phyloP scores from a whole-genome alignment of 1,140 invertebrate species.

The Papilio dardanus region DNA sequence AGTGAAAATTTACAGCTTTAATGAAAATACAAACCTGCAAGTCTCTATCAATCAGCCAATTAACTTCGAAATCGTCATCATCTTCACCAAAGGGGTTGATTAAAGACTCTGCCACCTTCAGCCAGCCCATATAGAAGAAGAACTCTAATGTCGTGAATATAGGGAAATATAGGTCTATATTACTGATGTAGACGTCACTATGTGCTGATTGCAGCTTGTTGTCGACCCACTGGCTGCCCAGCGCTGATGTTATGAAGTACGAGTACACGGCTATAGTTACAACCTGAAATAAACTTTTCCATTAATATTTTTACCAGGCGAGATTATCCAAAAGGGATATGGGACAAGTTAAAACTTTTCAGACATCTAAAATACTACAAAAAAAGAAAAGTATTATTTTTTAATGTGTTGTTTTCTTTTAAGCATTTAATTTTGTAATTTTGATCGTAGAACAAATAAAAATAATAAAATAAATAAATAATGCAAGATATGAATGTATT shows the following conservation, averaged over 20 bases:
- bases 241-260: conserved; percentile 92
- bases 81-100: conserved; percentile 96
- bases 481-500: background rate
- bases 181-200: conserved; percentile 73
- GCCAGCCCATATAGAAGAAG: conserved; percentile 96
- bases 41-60: conserved; percentile 95
- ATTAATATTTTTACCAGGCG: background rate
- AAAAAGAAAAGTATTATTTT: no score
- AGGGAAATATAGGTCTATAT: conserved; percentile 92
- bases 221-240: conserved; percentile 92
- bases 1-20: background rate
- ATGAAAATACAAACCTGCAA: conserved; percentile 84
- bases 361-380: background rate
- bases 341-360: background rate
- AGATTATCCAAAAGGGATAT: background rate
- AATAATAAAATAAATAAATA: no score
- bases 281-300: conserved; percentile 83
- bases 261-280: conserved; percentile 96
- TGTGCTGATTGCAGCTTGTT: conserved; percentile 61
- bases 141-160: conserved; percentile 93
- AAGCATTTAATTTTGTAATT: no score
- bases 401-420: no score
- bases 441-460: no score
- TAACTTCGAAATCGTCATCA: conserved; percentile 90
- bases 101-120: conserved; percentile 93